Evolutionary conservation across 2,797 vertebrate species (phyloP).

Genomic region (Psittacula echo): DNA sequence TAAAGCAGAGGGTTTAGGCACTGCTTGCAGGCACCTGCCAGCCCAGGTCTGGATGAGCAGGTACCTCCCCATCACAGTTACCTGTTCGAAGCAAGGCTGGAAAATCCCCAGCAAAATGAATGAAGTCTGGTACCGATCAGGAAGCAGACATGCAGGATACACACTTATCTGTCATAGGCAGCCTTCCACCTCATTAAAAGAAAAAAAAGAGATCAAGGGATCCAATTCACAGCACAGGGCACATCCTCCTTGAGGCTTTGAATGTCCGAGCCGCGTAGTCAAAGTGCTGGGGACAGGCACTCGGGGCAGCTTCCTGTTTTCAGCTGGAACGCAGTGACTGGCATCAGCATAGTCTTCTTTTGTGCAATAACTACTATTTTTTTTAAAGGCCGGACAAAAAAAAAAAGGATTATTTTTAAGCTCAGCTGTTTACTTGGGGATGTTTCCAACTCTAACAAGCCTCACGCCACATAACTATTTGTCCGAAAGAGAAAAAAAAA

Average conservation of each 20-base stretch:
- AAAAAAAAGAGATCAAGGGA: not conserved
- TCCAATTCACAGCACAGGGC: constrained; percentile 35
- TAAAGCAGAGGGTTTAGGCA: not conserved
- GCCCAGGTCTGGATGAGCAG: not conserved
- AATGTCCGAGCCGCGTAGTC: not conserved
- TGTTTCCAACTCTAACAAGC: constrained; percentile 74
- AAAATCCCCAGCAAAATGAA: not conserved
- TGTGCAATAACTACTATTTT: constrained; percentile 52
- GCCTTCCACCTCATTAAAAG: constrained; percentile 44
- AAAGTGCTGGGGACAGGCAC: constrained; percentile 54
- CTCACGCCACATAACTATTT: constrained; percentile 72
- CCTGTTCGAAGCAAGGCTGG: not conserved
- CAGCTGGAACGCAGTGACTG: constrained; percentile 39
- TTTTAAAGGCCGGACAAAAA: constrained; percentile 64
- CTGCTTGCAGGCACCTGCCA: not conserved
- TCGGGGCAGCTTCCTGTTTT: constrained; percentile 73
- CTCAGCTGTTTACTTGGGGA: constrained; percentile 76
- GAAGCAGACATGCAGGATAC: constrained; percentile 68
- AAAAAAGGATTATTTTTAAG: constrained; percentile 74
- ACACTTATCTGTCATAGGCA: constrained; percentile 58
- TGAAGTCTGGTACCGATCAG: not conserved
- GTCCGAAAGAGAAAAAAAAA: constrained; percentile 40
- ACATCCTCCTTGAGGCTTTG: constrained; percentile 4
- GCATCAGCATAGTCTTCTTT: constrained; percentile 59
- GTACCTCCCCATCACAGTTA: not conserved